Evolutionary conservation across 2,113 vertebrate species (phyloP).

Genomic region (Carassius carassius): DNA sequence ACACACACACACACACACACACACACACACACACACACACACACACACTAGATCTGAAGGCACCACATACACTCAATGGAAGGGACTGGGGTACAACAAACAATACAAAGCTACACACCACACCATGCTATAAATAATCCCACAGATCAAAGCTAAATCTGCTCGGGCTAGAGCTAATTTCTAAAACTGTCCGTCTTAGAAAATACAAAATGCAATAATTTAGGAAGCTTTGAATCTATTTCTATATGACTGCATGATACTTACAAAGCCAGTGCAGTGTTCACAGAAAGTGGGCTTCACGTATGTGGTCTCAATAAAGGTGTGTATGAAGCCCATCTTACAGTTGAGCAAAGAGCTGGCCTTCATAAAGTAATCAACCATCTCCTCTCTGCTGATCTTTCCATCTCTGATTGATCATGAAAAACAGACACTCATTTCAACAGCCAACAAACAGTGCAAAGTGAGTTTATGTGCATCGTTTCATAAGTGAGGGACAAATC

Average conservation of each 20-base stretch:
- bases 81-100: slow-evolving; percentile 22
- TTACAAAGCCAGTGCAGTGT: slow-evolving; percentile 89
- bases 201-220: neutral
- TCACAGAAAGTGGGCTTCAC: slow-evolving; percentile 88
- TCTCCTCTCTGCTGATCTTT: slow-evolving; percentile 89
- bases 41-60: slow-evolving; percentile 23
- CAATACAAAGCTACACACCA: neutral
- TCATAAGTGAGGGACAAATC: too few relatives aligned
- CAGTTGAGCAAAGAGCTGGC: slow-evolving; percentile 88
- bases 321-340: slow-evolving; percentile 92
- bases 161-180: neutral
- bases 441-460: neutral
- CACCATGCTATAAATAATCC: slow-evolving; percentile 1
- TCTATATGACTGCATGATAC: slow-evolving; percentile 59
- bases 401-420: slow-evolving; percentile 77
- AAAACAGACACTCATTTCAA: neutral
- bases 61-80: slow-evolving; percentile 18
- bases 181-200: neutral
- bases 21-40: slow-evolving; percentile 36
- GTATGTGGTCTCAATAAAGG: slow-evolving; percentile 84
- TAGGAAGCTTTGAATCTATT: neutral
- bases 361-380: slow-evolving; percentile 88
- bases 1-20: slow-evolving; percentile 33
- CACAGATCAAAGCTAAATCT: neutral
- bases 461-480: too few relatives aligned